Percentiles rank a stretch among this genome's conserved stretches.
Conservation (phyloP, 92 coral and sea anemone genomes). For the Epizoanthus fatuus region DNA sequence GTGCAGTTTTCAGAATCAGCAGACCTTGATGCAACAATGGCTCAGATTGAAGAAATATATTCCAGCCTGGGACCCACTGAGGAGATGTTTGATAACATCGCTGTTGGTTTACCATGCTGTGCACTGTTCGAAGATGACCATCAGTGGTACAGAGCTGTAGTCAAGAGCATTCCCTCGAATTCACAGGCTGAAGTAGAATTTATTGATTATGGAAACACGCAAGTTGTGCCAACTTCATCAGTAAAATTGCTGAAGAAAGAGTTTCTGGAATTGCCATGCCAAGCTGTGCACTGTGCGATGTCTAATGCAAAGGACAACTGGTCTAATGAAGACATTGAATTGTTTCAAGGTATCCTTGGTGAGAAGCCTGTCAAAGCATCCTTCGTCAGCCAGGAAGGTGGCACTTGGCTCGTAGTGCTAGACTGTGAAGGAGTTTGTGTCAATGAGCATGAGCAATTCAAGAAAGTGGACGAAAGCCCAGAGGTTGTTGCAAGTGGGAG, state of each 20-base stretch:
- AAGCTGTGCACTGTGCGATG: constrained; percentile 81
- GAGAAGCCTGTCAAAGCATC: constrained; percentile 85
- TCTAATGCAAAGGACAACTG: constrained; percentile 66
- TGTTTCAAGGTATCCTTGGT: constrained; percentile 66
- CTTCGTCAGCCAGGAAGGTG: constrained; percentile 64
- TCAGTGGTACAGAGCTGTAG: constrained; percentile 87
- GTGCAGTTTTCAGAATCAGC: constrained; percentile 73
- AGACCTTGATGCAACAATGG: constrained; percentile 79
- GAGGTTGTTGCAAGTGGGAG: background rate
- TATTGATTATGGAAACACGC: constrained; percentile 92
- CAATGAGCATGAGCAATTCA: constrained; percentile 30
- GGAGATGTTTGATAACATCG: constrained; percentile 24
- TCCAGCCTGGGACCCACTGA: constrained; percentile 57
- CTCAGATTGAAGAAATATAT: constrained; percentile 69
- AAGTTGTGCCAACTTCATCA: constrained; percentile 58
- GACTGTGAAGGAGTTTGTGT: constrained; percentile 65
- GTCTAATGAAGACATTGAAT: constrained; percentile 67
- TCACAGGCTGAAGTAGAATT: constrained; percentile 76
- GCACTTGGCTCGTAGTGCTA: constrained; percentile 80
- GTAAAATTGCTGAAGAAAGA: constrained; percentile 71
- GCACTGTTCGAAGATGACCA: constrained; percentile 82
- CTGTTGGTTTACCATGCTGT: constrained; percentile 78
- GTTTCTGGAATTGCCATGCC: constrained; percentile 65
- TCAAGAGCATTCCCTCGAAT: constrained; percentile 66
- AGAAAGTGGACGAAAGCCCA: background rate